Evolutionary conservation across 2,797 vertebrate species (phyloP).

Genomic region (Coilia nasus): DNA sequence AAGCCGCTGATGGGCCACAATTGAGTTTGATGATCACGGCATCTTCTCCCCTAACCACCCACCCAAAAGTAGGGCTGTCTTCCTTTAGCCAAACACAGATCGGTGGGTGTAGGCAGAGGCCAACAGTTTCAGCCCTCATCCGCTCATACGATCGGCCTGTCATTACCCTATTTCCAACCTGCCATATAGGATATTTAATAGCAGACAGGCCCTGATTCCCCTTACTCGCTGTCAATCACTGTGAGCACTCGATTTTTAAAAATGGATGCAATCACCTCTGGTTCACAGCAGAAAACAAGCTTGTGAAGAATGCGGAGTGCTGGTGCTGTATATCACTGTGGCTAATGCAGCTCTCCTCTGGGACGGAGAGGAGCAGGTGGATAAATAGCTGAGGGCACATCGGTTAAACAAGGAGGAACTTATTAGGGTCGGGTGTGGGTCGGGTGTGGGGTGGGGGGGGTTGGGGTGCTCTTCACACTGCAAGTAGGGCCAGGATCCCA

Average conservation of each 20-base stretch:
- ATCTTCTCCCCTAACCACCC: neutral
- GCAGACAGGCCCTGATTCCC: slow-evolving; percentile 11
- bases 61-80: slow-evolving; percentile 6
- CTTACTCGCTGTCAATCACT: slow-evolving; percentile 47
- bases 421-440: too few species aligned
- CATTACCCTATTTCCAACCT: neutral
- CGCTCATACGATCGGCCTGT: slow-evolving; percentile 24
- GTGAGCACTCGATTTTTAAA: slow-evolving; percentile 42
- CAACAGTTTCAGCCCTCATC: slow-evolving; percentile 23
- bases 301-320: slow-evolving; percentile 39
- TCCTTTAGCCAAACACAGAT: neutral
- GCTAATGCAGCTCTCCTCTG: slow-evolving; percentile 46
- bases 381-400: slow-evolving; percentile 40
- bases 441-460: too few species aligned
- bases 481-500: too few species aligned
- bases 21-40: slow-evolving; percentile 20
- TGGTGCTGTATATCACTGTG: slow-evolving; percentile 38
- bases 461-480: too few species aligned
- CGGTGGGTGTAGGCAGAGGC: neutral
- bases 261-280: slow-evolving; percentile 48
- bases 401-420: slow-evolving; percentile 25
- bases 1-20: slow-evolving; percentile 4
- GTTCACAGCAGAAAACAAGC: slow-evolving; percentile 42
- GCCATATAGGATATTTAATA: slow-evolving; percentile 50
- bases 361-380: slow-evolving; percentile 30